Evolutionary conservation across 2,888 invertebrate genomes (phyloP), one percentile per base, ranked within the genome.

Genomic region (Brachyopa scutellaris): DNA sequence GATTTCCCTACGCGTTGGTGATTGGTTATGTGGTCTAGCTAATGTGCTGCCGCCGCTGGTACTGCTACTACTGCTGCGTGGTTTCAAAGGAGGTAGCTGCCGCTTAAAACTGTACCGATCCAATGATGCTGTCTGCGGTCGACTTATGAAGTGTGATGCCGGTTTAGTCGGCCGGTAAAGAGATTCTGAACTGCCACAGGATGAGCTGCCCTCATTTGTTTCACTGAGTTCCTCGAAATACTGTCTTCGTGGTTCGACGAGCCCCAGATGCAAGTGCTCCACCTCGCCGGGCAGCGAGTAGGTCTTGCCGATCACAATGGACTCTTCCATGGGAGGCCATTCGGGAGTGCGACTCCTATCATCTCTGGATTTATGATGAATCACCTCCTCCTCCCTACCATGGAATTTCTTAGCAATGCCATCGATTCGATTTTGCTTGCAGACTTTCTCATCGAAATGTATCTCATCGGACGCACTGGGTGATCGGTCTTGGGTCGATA

Each of bases 201-300:
- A 31, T 23, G 51, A 42, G 51, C 36, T 11, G n/a, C 77, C 82
- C 9, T 84, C 61, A 0, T 83, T 67, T 11, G 47, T 82, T 0
- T 79, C 79, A 11, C 85, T 85, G 66, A 89, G 57, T 62, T 87
- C 87, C 53, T 90, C 90, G 36, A 88, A 90, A 79, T 87, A 90
- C 55, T 88, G 87, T 42, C 87, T 86, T 21, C 85, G 87, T 2
- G 90, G 89, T 8, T 88, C 89, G 17, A 90, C 88, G 29, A 90
- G 79, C 0, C 90, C 89, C 11, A 90, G 85, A 76, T 89, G 86
- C 21, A 84, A 40, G 66, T 85, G 67, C 2, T 66, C 19, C 36
- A 76, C 85, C 33, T 84, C 72, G 29, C 80, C 77, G 4, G 85
- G 85, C 51, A 85, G 62, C 59, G 57, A 70, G 62, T 76, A 85